Conservation (phyloP, 2,888 invertebrate species). For the Dendrolimus pini region DNA sequence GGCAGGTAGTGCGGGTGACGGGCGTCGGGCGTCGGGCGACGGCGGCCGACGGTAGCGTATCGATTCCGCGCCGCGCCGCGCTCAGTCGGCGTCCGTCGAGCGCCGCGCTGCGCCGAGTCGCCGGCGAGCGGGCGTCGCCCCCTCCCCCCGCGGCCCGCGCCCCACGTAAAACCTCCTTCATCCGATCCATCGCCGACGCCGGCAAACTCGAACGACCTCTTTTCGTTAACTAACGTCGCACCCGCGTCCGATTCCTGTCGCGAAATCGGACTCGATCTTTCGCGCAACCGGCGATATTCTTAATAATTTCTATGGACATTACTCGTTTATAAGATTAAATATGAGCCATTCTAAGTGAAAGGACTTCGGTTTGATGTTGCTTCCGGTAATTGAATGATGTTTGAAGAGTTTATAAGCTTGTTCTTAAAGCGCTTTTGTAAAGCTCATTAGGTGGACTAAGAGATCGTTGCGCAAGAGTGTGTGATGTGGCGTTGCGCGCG, state of each 20-base stretch:
- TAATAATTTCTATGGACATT: slow-evolving; percentile 14
- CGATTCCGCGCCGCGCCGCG: slow-evolving; percentile 69
- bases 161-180: slow-evolving; percentile 32
- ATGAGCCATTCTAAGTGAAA: background rate
- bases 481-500: slow-evolving; percentile 39
- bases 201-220: slow-evolving; percentile 74
- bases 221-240: slow-evolving; percentile 72
- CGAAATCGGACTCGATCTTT: slow-evolving; percentile 61
- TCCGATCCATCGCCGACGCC: slow-evolving; percentile 57
- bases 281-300: slow-evolving; percentile 21
- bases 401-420: background rate
- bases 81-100: slow-evolving; percentile 74
- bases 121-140: slow-evolving; percentile 63
- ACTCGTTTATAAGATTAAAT: background rate
- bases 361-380: background rate
- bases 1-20: slow-evolving; percentile 41
- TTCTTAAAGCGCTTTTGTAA: background rate
- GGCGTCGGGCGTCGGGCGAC: slow-evolving; percentile 47
- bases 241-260: slow-evolving; percentile 63
- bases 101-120: slow-evolving; percentile 73
- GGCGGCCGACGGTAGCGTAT: slow-evolving; percentile 61
- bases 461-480: slow-evolving; percentile 14
- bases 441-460: background rate
- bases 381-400: background rate
- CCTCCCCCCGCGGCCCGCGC: slow-evolving; percentile 44